Percentiles rank a stretch among this genome's conserved stretches.
phyloP scores from a whole-genome alignment of 2,113 vertebrate genomes.

The Ctenomys sociabilis region DNA sequence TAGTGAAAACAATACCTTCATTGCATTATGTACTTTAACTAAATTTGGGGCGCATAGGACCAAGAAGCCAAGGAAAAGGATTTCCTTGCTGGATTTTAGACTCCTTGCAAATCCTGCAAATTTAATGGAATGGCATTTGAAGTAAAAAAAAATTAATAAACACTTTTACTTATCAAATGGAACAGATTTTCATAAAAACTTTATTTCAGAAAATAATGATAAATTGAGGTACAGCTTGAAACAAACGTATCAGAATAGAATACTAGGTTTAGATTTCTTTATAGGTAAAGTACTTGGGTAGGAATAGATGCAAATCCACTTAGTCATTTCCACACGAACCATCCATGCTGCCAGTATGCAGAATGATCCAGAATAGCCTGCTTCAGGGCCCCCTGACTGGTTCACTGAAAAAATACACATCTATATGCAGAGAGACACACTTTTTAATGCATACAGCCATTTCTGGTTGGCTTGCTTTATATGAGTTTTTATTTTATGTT shows the following conservation, averaged over 20 bases:
- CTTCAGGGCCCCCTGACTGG: not conserved
- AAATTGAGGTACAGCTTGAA: slow-evolving; percentile 7
- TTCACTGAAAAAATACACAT: not conserved
- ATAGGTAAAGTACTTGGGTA: not conserved
- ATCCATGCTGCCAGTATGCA: not conserved
- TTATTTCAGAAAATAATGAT: not conserved
- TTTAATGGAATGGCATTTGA: not conserved
- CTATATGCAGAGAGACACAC: not conserved
- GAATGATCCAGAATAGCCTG: not conserved
- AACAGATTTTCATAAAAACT: not conserved
- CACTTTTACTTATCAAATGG: not conserved
- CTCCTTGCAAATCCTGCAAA: not conserved
- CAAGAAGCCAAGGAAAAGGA: not conserved
- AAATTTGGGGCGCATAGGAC: not conserved
- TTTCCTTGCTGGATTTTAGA: not conserved
- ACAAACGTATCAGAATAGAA: not conserved
- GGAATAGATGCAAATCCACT: not conserved
- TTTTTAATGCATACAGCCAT: not conserved
- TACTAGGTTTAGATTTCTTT: slow-evolving; percentile 17
- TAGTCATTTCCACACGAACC: not conserved
- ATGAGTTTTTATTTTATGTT: not conserved
- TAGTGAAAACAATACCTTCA: not conserved
- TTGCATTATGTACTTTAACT: not conserved
- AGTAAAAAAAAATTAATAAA: not conserved
- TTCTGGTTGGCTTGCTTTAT: not conserved